These are phyloP conservation scores for Thereva unica DNA, from an alignment of 2,888 invertebrate genomes.

Conservation along the genomic window DNA sequence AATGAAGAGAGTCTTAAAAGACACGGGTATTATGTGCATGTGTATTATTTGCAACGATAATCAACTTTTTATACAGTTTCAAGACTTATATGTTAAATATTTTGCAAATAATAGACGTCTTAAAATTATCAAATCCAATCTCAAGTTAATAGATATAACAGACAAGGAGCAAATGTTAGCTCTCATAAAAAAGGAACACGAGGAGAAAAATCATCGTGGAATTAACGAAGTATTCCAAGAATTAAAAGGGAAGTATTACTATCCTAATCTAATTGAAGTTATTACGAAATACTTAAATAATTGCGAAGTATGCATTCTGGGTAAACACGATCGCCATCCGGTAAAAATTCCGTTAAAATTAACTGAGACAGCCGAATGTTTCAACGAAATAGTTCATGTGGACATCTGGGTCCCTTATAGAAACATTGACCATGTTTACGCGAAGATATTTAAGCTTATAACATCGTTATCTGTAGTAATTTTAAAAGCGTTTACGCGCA, in stretches of 20 bases:
- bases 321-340: conserved; percentile 11
- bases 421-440: no score
- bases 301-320: conserved; percentile 2
- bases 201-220: conserved; percentile 21
- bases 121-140: neutral
- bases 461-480: no score
- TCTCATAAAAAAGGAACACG: conserved; percentile 17
- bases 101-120: conserved; percentile 2
- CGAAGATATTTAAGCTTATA: no score
- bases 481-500: no score
- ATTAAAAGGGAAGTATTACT: conserved; percentile 6
- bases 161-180: conserved; percentile 6
- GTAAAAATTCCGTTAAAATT: conserved; percentile 2
- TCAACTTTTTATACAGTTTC: conserved; percentile 5
- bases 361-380: neutral
- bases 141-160: conserved; percentile 1
- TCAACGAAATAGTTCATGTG: conserved; percentile 14
- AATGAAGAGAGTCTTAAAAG: conserved; percentile 1
- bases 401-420: conserved; percentile 15
- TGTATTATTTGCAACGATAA: conserved; percentile 9
- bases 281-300: conserved; percentile 1
- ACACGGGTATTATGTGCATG: conserved; percentile 27
- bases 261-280: neutral
- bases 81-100: conserved; percentile 10
- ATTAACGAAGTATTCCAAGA: conserved; percentile 22